These are phyloP conservation scores for Tetragonisca angustula DNA, from an alignment of 2,888 invertebrate species.

Conservation along the genomic window DNA sequence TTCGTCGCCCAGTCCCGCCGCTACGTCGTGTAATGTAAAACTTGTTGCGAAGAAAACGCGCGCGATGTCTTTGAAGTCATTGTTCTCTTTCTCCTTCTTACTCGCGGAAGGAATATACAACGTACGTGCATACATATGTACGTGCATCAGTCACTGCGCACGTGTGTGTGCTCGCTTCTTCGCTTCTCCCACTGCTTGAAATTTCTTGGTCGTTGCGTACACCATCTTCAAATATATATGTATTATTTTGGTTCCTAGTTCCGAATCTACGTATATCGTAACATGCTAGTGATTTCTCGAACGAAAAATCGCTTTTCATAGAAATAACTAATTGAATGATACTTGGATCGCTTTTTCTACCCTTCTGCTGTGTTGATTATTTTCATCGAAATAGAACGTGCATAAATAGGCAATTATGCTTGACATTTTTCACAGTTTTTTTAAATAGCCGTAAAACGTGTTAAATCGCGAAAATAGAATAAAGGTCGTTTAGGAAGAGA, in stretches of 20 bases:
- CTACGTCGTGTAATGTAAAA: conserved; percentile 28
- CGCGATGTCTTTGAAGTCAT: conserved; percentile 45
- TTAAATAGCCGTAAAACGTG: too few relatives aligned
- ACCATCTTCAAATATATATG: conserved; percentile 40
- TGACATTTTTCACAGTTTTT: too few relatives aligned
- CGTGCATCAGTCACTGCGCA: background rate
- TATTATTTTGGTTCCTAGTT: conserved; percentile 29
- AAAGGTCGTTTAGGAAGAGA: too few relatives aligned
- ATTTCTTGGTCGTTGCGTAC: conserved; percentile 32
- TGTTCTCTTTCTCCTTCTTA: conserved; percentile 35
- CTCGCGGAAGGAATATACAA: background rate
- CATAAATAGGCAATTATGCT: too few relatives aligned
- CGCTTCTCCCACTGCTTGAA: conserved; percentile 2
- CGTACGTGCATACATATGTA: background rate
- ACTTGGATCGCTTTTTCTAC: conserved; percentile 24
- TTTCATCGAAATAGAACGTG: conserved; percentile 24
- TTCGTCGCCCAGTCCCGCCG: conserved; percentile 4
- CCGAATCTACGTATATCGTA: conserved; percentile 33
- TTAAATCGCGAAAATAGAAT: too few relatives aligned
- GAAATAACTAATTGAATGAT: conserved; percentile 38
- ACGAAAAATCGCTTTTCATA: conserved; percentile 24
- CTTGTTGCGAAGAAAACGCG: conserved; percentile 43
- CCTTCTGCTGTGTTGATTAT: conserved; percentile 27
- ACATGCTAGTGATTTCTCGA: background rate
- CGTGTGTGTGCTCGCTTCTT: conserved; percentile 7